phyloP scores from a whole-genome alignment of 2,797 vertebrate species.

The Chaenodraco wilsoni region DNA sequence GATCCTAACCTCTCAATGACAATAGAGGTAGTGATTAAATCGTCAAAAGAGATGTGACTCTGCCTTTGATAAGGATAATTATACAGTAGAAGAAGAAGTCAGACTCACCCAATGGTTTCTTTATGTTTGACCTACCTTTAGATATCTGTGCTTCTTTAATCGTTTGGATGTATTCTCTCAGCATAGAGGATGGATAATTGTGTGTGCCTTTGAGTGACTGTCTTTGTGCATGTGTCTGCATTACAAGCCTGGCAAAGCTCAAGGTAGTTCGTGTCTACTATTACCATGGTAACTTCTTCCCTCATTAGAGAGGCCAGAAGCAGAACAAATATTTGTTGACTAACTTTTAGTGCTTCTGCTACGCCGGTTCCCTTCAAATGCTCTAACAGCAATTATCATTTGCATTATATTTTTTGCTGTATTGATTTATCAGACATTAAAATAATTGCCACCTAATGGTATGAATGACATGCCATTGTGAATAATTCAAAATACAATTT shows the following conservation, averaged over 20 bases:
- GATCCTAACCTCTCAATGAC: neutral
- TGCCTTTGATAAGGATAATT: slow-evolving; percentile 28
- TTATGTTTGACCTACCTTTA: slow-evolving; percentile 17
- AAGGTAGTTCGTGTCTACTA: slow-evolving; percentile 66
- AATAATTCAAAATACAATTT: slow-evolving; percentile 63
- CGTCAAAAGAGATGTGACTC: slow-evolving; percentile 5
- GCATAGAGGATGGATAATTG: slow-evolving; percentile 31
- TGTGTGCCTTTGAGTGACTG: slow-evolving; percentile 25
- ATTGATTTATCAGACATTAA: slow-evolving; percentile 51
- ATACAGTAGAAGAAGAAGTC: neutral
- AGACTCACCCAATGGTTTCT: neutral
- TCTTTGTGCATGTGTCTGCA: slow-evolving; percentile 23
- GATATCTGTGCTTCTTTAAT: slow-evolving; percentile 21
- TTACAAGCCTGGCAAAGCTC: slow-evolving; percentile 63
- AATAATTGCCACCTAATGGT: slow-evolving; percentile 54
- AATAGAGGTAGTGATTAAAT: slow-evolving; percentile 3
- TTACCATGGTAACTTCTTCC: slow-evolving; percentile 78
- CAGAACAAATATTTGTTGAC: slow-evolving; percentile 61
- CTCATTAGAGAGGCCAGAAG: slow-evolving; percentile 69
- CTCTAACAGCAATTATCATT: slow-evolving; percentile 9
- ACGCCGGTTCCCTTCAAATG: slow-evolving; percentile 36
- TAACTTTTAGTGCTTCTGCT: slow-evolving; percentile 49
- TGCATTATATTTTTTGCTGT: slow-evolving; percentile 9
- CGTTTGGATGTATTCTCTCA: slow-evolving; percentile 2
- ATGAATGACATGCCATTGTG: slow-evolving; percentile 33